These are phyloP conservation scores for Prochilodus magdalenae DNA, from an alignment of 2,113 vertebrate genomes.

Conservation along the genomic window DNA sequence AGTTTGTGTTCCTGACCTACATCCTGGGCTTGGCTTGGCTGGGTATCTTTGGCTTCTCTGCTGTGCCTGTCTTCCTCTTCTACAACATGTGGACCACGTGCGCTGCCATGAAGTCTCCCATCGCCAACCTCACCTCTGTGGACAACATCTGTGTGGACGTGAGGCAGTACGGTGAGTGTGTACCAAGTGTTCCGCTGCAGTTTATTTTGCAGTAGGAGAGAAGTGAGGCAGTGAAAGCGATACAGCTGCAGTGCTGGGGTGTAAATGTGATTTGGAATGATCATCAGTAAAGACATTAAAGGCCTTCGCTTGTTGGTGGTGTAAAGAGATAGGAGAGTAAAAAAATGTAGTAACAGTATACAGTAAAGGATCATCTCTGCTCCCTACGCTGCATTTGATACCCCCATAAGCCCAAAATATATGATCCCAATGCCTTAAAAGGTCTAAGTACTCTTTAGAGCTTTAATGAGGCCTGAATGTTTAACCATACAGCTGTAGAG, in stretches of 20 bases:
- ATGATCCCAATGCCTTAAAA: neutral
- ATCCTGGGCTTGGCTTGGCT: slow-evolving; percentile 93
- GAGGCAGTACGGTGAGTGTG: slow-evolving; percentile 89
- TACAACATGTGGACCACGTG: slow-evolving; percentile 98
- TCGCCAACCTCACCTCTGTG: slow-evolving; percentile 86
- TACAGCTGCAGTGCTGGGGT: neutral
- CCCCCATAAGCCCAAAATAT: neutral
- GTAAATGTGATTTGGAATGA: neutral
- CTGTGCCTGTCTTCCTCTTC: slow-evolving; percentile 96
- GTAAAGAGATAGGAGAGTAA: neutral
- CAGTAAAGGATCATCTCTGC: neutral
- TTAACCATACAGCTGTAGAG: too few relatives aligned
- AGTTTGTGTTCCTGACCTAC: slow-evolving; percentile 98
- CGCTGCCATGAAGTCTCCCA: slow-evolving; percentile 88
- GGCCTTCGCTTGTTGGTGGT: neutral
- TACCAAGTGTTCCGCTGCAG: neutral
- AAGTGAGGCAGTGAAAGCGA: neutral
- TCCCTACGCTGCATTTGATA: neutral
- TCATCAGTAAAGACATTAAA: neutral
- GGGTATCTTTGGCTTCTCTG: slow-evolving; percentile 94
- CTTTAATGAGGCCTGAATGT: too few relatives aligned
- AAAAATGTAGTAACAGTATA: neutral
- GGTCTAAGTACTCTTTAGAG: too few relatives aligned
- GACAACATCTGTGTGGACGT: slow-evolving; percentile 97
- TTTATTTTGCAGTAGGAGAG: neutral